phyloP scores from a whole-genome alignment of 2,888 invertebrate species.

The Drosophila dives region DNA sequence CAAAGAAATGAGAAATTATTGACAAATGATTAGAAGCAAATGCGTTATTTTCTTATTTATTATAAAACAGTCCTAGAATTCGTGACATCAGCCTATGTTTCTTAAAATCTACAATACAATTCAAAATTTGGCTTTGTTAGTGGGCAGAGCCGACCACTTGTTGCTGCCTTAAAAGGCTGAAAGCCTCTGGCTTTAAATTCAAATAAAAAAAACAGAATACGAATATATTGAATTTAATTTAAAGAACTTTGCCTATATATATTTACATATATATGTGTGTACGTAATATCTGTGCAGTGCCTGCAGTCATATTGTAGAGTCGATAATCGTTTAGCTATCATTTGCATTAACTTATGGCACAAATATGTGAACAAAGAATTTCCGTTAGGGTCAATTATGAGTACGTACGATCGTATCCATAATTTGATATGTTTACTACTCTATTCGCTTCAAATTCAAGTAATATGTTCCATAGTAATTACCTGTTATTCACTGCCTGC shows the following conservation, averaged over 20 bases:
- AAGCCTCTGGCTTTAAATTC: constrained; percentile 4
- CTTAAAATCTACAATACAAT: constrained; percentile 26
- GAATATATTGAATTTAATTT: neutral
- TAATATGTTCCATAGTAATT: constrained; percentile 50
- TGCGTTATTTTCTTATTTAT: neutral
- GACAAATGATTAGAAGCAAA: constrained; percentile 40
- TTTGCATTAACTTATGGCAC: constrained; percentile 61
- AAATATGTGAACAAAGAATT: constrained; percentile 13
- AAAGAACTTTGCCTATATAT: neutral
- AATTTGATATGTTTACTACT: constrained; percentile 59
- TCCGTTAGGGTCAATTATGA: constrained; percentile 42
- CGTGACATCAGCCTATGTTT: constrained; percentile 57
- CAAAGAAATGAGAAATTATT: constrained; percentile 52
- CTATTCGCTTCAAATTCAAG: constrained; percentile 52
- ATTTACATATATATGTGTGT: neutral
- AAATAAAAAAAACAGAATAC: neutral
- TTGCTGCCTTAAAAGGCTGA: constrained; percentile 63
- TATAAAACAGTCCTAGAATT: constrained; percentile 16
- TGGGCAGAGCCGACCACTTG: constrained; percentile 62
- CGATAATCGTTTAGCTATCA: constrained; percentile 19
- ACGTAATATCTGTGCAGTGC: neutral
- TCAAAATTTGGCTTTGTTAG: constrained; percentile 30
- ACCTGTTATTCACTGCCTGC: neutral
- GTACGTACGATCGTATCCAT: constrained; percentile 31
- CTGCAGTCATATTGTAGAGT: constrained; percentile 10